Percentiles rank a stretch among this genome's conserved stretches.
phyloP scores from a whole-genome alignment of 2,797 vertebrate genomes.

The Falco biarmicus region DNA sequence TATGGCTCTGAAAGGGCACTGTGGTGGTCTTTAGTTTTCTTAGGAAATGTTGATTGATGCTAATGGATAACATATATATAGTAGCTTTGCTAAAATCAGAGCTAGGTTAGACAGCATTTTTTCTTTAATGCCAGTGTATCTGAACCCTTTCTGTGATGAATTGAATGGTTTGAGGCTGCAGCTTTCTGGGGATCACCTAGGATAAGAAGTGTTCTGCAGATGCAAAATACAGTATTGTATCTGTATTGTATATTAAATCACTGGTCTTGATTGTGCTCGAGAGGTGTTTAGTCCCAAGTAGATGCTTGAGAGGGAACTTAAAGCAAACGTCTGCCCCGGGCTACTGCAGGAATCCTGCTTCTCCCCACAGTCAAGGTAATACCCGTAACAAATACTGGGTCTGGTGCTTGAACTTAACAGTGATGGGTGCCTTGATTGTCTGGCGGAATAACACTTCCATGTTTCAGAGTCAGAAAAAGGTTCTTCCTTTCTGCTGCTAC shows the following conservation, averaged over 20 bases:
- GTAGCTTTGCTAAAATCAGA: background rate
- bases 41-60: constrained; percentile 12
- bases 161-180: background rate
- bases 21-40: background rate
- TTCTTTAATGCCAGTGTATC: background rate
- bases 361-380: background rate
- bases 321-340: background rate
- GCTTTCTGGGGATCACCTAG: background rate
- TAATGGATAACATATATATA: background rate
- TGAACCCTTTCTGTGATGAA: background rate
- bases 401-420: background rate
- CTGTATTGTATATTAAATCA: background rate
- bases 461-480: background rate
- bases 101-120: background rate
- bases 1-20: background rate
- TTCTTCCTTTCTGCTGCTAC: background rate
- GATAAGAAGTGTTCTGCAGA: background rate
- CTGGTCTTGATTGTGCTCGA: background rate
- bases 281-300: background rate
- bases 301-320: background rate
- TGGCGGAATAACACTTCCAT: background rate
- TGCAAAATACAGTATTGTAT: background rate
- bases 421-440: background rate
- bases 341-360: background rate
- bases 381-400: accelerated